Conservation (phyloP, 2,888 invertebrate genomes). For the Hydroisotoma schaefferi region DNA sequence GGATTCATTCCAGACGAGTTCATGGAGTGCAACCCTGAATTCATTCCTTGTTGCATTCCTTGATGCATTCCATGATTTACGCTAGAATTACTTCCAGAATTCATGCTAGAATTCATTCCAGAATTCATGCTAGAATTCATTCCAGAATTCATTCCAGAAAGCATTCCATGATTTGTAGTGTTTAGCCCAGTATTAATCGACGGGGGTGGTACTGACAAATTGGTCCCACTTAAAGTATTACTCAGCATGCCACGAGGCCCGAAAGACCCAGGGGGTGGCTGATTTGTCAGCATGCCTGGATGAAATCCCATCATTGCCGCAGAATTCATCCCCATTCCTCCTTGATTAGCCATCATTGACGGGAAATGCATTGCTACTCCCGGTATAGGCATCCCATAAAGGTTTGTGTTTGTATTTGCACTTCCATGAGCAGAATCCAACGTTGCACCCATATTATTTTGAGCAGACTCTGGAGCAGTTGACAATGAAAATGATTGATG, state of each 20-base stretch:
- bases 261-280: background rate
- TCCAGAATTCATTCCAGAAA: conserved; percentile 7
- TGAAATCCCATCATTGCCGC: background rate
- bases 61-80: no score
- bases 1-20: conserved; percentile 11
- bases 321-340: background rate
- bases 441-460: background rate
- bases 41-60: conserved; percentile 9
- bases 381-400: background rate
- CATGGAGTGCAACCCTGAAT: conserved; percentile 4
- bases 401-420: background rate
- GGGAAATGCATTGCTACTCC: conserved; percentile 5
- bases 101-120: no score
- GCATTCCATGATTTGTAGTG: background rate
- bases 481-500: no score
- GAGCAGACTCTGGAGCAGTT: no score
- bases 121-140: conserved; percentile 3
- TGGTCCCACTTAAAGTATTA: background rate
- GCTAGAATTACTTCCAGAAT: no score
- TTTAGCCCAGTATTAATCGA: no score
- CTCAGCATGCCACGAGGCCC: background rate
- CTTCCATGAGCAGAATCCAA: background rate
- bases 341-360: background rate
- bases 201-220: background rate
- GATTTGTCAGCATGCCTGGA: background rate